A percentile compares a stretch with the other conserved stretches of the same genome.
phyloP scores from a whole-genome alignment of 2,888 invertebrate species.

The Eupithecia tripunctaria region DNA sequence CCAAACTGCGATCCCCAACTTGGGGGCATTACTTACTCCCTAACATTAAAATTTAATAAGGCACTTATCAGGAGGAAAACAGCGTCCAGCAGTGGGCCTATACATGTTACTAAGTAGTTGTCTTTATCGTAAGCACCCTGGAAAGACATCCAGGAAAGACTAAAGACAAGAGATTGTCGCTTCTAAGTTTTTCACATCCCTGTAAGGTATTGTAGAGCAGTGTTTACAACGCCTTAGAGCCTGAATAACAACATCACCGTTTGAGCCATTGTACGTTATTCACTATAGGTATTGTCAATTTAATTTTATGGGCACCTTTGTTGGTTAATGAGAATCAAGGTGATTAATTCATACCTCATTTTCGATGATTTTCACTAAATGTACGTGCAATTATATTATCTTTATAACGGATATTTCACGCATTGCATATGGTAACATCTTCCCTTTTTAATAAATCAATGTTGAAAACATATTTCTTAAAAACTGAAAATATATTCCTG shows the following conservation, averaged over 20 bases:
- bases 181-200: constrained; percentile 27
- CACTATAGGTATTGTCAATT: constrained; percentile 50
- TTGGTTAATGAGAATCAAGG: constrained; percentile 31
- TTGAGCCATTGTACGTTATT: constrained; percentile 55
- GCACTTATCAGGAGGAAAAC: too few species aligned
- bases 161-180: background rate
- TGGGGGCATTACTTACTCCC: too few species aligned
- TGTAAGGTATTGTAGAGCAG: constrained; percentile 56
- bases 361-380: background rate
- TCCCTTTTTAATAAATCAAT: too few species aligned
- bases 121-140: too few species aligned
- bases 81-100: too few species aligned
- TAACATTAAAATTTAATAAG: too few species aligned
- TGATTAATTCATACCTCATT: background rate
- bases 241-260: constrained; percentile 62
- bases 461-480: too few species aligned
- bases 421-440: too few species aligned
- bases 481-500: background rate
- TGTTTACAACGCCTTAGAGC: constrained; percentile 70
- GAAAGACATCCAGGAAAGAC: too few species aligned
- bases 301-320: constrained; percentile 47
- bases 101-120: too few species aligned
- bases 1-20: too few species aligned
- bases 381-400: background rate
- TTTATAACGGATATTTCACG: too few species aligned